Base-by-base conservation (phyloP, 2,888 invertebrate genomes). In the Sphinx pinastri region DNA sequence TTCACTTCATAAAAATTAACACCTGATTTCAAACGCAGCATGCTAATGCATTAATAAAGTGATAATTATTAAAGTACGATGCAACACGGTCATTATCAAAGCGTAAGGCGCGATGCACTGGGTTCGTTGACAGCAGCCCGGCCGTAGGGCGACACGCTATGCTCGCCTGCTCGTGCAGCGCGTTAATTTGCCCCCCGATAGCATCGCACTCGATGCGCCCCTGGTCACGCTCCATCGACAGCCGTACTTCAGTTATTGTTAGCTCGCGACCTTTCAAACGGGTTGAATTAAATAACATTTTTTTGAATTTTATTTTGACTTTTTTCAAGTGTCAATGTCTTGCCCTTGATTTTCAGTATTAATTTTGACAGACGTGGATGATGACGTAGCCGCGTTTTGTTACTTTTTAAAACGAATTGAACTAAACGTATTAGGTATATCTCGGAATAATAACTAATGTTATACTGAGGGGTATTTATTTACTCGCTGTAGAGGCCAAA, bases 131-230 rank as follows among this genome's bases (percentile, higher is more conserved):
- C 67, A 67, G 58, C 52, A 45, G 58, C 51, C 47, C 10, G 19
- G 19, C 13, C 52, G 69, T 71, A 76, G 81, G 81, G 81, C 79
- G 82, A 77, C 77, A 83, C 79, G 80, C 74, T 76, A 78, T 71
- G 76, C 74, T 76, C 74, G 47, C 47, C 47, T 13, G 63, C 47
- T 72, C 70, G 57, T 31, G 58, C 45, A 31, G n/a, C 75, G 83
- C 77, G 82, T 80, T 84, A 81, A 81, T 81, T 82, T 81, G 80
- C 77, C 75, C 71, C 73, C 74, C 74, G 85, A 85, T 85, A 84
- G 70, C 76, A 84, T 85, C 84, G 73, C 70, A 72, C 58, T 58
- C 57, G 55, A 54, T 68, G 58, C 73, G 63, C 51, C 67, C 25
- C 68, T 68, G 75, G 80, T 79, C 76, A 80, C 79, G 78, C 78